These are phyloP conservation scores for Hyposmocoma kahamanoa DNA, from an alignment of 1,140 invertebrate genomes.

Conservation along the genomic window DNA sequence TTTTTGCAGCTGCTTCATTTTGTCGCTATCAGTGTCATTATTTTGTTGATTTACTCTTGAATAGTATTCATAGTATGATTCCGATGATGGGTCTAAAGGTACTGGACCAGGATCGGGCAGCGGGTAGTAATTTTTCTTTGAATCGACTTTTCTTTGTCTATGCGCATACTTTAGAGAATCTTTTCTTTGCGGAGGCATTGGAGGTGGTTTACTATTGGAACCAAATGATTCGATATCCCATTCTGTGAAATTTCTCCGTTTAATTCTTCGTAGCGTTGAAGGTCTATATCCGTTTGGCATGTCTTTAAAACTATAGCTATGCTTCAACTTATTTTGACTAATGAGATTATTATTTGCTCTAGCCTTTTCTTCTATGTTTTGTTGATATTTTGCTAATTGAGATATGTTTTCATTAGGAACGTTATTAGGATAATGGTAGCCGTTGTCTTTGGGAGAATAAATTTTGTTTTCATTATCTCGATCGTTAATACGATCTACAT, in stretches of 20 bases:
- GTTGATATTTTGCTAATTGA: slow-evolving; percentile 76
- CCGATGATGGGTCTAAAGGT: slow-evolving; percentile 61
- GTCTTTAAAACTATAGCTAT: slow-evolving; percentile 74
- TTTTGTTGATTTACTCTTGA: slow-evolving; percentile 71
- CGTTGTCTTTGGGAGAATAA: slow-evolving; percentile 43
- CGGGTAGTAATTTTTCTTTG: slow-evolving; percentile 58
- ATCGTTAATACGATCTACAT: slow-evolving; percentile 51
- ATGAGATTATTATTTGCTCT: slow-evolving; percentile 63
- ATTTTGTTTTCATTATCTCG: slow-evolving; percentile 41
- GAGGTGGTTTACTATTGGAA: slow-evolving; percentile 55
- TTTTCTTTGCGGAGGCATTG: slow-evolving; percentile 57
- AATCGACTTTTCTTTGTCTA: slow-evolving; percentile 60
- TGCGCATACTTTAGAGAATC: slow-evolving; percentile 71
- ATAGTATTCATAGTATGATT: slow-evolving; percentile 72
- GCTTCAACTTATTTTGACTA: slow-evolving; percentile 67
- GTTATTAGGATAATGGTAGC: slow-evolving; percentile 37
- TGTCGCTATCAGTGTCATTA: slow-evolving; percentile 66
- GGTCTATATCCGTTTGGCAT: slow-evolving; percentile 75
- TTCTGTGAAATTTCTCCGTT: slow-evolving; percentile 70
- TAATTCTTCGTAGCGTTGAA: slow-evolving; percentile 71
- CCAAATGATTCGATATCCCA: slow-evolving; percentile 71
- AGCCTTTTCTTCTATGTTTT: slow-evolving; percentile 75
- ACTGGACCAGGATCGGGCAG: slow-evolving; percentile 58
- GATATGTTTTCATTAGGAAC: slow-evolving; percentile 70
- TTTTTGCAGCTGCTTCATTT: slow-evolving; percentile 57